Percentiles rank a stretch among this genome's conserved stretches.
These are phyloP conservation scores for Sesamia inferens DNA, from an alignment of 2,888 invertebrate genomes.

Conservation along the genomic window DNA sequence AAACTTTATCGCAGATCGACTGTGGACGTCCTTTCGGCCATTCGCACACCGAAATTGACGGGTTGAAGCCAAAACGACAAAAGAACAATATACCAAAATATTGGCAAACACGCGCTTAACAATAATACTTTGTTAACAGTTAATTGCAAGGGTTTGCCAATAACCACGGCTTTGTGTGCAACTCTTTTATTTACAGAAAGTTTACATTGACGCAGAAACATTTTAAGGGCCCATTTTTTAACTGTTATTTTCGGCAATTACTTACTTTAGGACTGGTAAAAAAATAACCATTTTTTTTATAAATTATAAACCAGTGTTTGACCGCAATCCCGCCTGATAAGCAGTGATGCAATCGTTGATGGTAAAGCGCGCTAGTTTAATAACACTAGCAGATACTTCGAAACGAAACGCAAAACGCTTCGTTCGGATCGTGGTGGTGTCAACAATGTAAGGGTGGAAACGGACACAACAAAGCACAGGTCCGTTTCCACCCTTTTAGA, in stretches of 20 bases:
- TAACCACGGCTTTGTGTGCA: slow-evolving; percentile 77
- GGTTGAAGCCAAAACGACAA: slow-evolving; percentile 76
- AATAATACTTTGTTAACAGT: slow-evolving; percentile 78
- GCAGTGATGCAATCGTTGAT: too few species aligned
- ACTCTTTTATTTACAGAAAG: slow-evolving; percentile 73
- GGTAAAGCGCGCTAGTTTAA: too few species aligned
- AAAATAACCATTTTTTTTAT: slow-evolving; percentile 7
- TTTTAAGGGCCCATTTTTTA: slow-evolving; percentile 47
- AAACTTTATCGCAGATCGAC: slow-evolving; percentile 71
- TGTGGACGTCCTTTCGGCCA: slow-evolving; percentile 68
- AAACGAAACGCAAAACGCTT: too few species aligned
- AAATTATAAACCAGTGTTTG: too few species aligned
- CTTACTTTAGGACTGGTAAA: slow-evolving; percentile 41
- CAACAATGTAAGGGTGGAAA: too few species aligned
- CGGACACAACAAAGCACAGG: too few species aligned
- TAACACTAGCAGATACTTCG: too few species aligned
- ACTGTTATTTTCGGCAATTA: slow-evolving; percentile 46
- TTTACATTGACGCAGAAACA: slow-evolving; percentile 74
- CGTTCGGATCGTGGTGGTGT: too few species aligned
- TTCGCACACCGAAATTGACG: slow-evolving; percentile 77
- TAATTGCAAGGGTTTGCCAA: slow-evolving; percentile 87
- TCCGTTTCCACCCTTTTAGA: too few species aligned
- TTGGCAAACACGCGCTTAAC: slow-evolving; percentile 78
- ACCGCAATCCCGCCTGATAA: too few species aligned
- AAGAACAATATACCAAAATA: slow-evolving; percentile 77